Conservation (phyloP, 2,797 vertebrate genomes). For the Chaenodraco wilsoni region DNA sequence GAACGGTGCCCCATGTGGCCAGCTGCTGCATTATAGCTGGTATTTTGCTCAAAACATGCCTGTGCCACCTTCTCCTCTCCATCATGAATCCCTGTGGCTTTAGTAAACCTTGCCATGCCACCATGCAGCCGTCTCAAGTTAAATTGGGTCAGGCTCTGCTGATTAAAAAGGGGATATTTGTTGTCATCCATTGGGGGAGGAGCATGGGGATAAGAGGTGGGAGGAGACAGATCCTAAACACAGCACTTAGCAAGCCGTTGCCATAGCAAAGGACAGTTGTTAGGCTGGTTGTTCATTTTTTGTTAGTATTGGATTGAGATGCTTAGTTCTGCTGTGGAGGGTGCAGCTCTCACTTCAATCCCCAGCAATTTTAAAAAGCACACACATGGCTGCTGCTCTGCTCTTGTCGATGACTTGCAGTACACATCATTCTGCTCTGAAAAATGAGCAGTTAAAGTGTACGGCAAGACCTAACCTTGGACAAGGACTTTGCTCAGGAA, state of each 20-base stretch:
- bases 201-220: slow-evolving; percentile 63
- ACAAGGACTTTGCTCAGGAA: slow-evolving; percentile 59
- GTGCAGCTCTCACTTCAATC: slow-evolving; percentile 42
- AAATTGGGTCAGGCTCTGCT: slow-evolving; percentile 83
- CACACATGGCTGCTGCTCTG: neutral
- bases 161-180: slow-evolving; percentile 83
- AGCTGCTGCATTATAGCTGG: slow-evolving; percentile 4
- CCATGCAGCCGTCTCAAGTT: slow-evolving; percentile 57
- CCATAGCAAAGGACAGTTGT: slow-evolving; percentile 64
- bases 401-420: neutral
- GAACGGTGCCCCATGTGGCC: slow-evolving; percentile 7
- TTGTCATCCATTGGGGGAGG: slow-evolving; percentile 62
- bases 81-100: slow-evolving; percentile 43
- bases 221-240: slow-evolving; percentile 73
- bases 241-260: slow-evolving; percentile 57
- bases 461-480: slow-evolving; percentile 57
- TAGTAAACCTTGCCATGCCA: slow-evolving; percentile 61
- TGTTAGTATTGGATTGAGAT: slow-evolving; percentile 54
- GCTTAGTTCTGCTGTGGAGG: slow-evolving; percentile 53
- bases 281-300: slow-evolving; percentile 12
- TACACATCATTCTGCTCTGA: slow-evolving; percentile 13
- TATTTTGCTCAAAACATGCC: slow-evolving; percentile 26
- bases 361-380: slow-evolving; percentile 13
- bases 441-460: slow-evolving; percentile 27
- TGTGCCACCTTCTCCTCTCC: slow-evolving; percentile 41